Percentiles rank a stretch among this genome's conserved stretches.
Conservation (phyloP, 2,888 invertebrate genomes). For the Bruchidius siliquastri region DNA sequence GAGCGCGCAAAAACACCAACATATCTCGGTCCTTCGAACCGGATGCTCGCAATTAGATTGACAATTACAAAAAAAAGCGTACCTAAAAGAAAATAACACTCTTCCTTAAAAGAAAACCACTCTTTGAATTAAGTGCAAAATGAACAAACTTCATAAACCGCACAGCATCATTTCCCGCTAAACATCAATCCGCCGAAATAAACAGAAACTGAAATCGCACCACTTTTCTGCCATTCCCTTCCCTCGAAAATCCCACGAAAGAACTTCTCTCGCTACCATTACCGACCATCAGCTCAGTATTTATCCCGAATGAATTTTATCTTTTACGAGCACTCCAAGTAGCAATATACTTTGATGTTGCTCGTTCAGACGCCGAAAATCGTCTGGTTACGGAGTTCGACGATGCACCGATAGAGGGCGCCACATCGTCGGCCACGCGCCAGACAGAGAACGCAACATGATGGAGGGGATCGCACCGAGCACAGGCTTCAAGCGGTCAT, state of each 20-base stretch:
- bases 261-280: neutral
- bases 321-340: slow-evolving; percentile 42
- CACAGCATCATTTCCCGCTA: neutral
- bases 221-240: neutral
- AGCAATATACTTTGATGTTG: slow-evolving; percentile 50
- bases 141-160: neutral
- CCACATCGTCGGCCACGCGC: slow-evolving; percentile 31
- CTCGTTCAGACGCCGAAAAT: slow-evolving; percentile 53
- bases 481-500: slow-evolving; percentile 24
- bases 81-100: neutral
- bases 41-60: too few species aligned
- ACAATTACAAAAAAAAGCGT: too few species aligned
- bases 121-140: neutral
- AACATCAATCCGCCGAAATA: neutral
- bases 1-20: too few species aligned
- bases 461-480: slow-evolving; percentile 27
- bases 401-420: slow-evolving; percentile 50
- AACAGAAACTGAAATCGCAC: neutral
- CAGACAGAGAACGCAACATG: slow-evolving; percentile 16
- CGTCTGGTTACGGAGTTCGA: slow-evolving; percentile 48
- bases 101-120: neutral
- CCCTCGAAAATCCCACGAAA: neutral
- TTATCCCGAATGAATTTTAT: slow-evolving; percentile 43
- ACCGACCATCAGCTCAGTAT: slow-evolving; percentile 17
- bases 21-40: too few species aligned